Base-by-base conservation (phyloP, 2,113 vertebrate species). In the Pterophyllum scalare region DNA sequence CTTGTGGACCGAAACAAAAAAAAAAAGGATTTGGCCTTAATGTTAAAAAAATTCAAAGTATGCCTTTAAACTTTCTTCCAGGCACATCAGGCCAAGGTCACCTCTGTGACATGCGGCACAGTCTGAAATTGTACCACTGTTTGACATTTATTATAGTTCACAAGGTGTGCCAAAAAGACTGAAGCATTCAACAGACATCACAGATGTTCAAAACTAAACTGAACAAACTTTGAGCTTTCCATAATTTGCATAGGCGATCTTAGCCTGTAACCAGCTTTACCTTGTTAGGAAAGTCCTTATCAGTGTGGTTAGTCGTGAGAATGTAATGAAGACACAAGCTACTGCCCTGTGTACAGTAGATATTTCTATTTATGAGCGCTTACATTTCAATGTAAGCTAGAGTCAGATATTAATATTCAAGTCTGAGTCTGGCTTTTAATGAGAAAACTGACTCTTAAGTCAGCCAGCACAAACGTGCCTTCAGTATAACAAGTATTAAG, bases 121-220 rank as follows among this genome's bases (percentile, higher is more conserved):
- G 40, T 85, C 82, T 80, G 85, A 80, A 26, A 59, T 85, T 84
- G 70, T 57, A 28, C 60, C 80, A 31, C 75, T 77, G 59, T 84
- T 88, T 85, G 85, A 91, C 87, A 83, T 92, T 92, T 87, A 90
- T 82, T 88, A 70, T 80, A 59, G 82, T 88, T 89, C 77, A 80
- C 15, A 7, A 14, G 6, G 31, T 58, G 58, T 57, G 86, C 89
- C 91, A 89, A 59, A 87, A 84, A 35, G 56, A 83, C 61, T 80
- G 75, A 86, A 88, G 86, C 80, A 76, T 80, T 84, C 43, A 76
- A 79, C 74, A 85, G 80, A 91, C 81, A 24, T 81, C 3, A 19
- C 80, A 49, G 64, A 83, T 28, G 70, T 72, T 81, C 80, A 75
- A 87, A 89, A 78, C 58, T 70, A 89, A 92, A 75, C 72, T 77